Evolutionary conservation across 2,797 vertebrate genomes (phyloP), one percentile per base, ranked within the genome.

Genomic region (Enteromius paludinosus): DNA sequence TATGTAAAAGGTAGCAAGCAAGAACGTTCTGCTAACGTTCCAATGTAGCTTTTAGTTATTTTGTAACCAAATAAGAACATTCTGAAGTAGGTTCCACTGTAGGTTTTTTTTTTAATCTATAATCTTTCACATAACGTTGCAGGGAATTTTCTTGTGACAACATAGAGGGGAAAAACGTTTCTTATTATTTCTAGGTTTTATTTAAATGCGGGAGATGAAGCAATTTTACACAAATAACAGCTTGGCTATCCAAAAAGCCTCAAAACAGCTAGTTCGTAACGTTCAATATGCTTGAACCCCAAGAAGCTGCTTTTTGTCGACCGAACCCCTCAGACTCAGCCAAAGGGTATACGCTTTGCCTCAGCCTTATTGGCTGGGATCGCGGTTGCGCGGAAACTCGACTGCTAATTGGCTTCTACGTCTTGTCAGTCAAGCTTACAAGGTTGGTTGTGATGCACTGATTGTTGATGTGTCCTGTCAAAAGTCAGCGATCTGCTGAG

Each of bases 401-500:
- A 17, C 65, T 54, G 85, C 10, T 89, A 85, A 93, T 94, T 94
- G 92, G 92, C 28, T 69, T 0, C 2, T 82, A 0, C 2, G 4
- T 0, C 7, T 81, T 81, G 87, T 88, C 90, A 78, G 28, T 91
- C 85, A 83, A 0, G 59, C 2, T 10, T 5, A 0, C 88, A 88
- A 0, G 91, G 28, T 91, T 47, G 92, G 92, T 91, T 94, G 91
- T 78, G n/a, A 80, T 0, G 52, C 17, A 11, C 12, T 8, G 85
- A 83, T 71, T 86, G 88, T 92, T 93, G 91, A 91, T 23, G 82
- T 82, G 78, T 79, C 2, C 83, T 76, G 89, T 95, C 93, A 94
- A 87, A 91, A 92, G 91, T 94, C 92, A 90, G 38, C 8, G 35
- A 9, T 49, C 23, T 30, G 33, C 70, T 33, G 38, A 35, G 12